These are phyloP conservation scores for Fregetta grallaria DNA, from an alignment of 2,113 vertebrate genomes.

Conservation along the genomic window DNA sequence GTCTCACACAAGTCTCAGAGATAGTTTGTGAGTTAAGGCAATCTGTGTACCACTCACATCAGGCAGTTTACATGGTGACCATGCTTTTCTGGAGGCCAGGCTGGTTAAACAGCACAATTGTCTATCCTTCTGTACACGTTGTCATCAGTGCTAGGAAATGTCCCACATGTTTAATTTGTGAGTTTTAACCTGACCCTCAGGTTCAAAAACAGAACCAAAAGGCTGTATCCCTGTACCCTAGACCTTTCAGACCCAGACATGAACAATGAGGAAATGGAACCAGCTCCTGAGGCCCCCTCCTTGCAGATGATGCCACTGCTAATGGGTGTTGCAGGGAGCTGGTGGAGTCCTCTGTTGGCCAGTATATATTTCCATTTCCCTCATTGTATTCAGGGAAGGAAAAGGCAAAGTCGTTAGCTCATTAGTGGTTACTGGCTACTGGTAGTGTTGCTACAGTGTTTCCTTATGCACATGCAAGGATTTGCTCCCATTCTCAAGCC, in stretches of 20 bases:
- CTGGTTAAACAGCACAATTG: background rate
- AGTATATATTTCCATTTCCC: background rate
- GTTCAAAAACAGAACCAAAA: background rate
- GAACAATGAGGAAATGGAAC: background rate
- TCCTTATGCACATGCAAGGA: background rate
- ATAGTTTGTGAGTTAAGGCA: background rate
- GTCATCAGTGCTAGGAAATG: background rate
- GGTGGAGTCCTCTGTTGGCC: background rate
- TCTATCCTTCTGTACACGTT: background rate
- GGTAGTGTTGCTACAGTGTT: background rate
- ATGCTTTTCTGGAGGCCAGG: background rate
- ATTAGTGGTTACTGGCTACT: background rate
- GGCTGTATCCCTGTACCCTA: background rate
- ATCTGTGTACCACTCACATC: background rate
- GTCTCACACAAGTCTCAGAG: background rate
- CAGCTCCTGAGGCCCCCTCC: background rate
- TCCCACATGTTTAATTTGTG: background rate
- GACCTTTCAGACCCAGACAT: background rate
- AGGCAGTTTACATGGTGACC: background rate
- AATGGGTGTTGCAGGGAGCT: background rate
- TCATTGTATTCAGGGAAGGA: background rate
- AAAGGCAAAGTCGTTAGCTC: background rate
- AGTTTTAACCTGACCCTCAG: background rate
- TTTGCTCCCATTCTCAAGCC: background rate
- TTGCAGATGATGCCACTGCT: background rate